A percentile compares a stretch with the other conserved stretches of the same genome.
phyloP scores from a whole-genome alignment of 2,797 vertebrate genomes.

The Rhinatrema bivittatum region DNA sequence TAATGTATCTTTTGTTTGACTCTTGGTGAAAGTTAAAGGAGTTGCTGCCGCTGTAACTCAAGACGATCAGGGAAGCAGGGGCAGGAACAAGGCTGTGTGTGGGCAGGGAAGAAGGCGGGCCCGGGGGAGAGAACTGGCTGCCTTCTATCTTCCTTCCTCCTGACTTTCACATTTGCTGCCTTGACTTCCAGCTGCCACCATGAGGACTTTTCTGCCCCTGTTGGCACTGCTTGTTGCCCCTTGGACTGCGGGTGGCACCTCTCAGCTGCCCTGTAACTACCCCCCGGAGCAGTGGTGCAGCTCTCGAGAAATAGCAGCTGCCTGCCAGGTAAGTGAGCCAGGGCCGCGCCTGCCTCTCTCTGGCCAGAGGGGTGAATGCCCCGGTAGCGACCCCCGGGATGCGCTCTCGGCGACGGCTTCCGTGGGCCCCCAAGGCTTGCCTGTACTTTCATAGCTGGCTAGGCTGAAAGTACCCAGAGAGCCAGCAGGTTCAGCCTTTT shows the following conservation, averaged over 20 bases:
- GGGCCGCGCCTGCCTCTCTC: too few relatives aligned
- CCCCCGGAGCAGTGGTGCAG: conserved; percentile 65
- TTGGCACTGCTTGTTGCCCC: background rate
- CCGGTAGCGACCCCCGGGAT: too few relatives aligned
- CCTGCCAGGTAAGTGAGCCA: conserved; percentile 53
- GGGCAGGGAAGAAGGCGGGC: background rate
- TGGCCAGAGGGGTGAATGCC: too few relatives aligned
- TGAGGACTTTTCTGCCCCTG: background rate
- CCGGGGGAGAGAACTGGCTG: background rate
- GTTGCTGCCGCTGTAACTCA: too few relatives aligned
- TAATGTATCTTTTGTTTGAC: too few relatives aligned
- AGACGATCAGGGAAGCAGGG: too few relatives aligned
- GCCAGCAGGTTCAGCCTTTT: too few relatives aligned
- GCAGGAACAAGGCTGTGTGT: background rate
- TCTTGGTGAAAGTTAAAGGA: too few relatives aligned
- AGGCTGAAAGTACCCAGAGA: too few relatives aligned
- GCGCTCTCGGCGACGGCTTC: too few relatives aligned
- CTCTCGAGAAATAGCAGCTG: conserved; percentile 51
- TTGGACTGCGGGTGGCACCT: background rate
- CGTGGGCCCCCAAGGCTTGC: background rate
- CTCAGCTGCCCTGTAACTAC: conserved; percentile 44
- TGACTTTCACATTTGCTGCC: background rate
- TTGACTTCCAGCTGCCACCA: too few relatives aligned
- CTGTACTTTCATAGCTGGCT: background rate
- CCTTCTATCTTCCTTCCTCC: background rate